phyloP scores from a whole-genome alignment of 2,888 invertebrate genomes.

The Stenchaetothrips biformis region DNA sequence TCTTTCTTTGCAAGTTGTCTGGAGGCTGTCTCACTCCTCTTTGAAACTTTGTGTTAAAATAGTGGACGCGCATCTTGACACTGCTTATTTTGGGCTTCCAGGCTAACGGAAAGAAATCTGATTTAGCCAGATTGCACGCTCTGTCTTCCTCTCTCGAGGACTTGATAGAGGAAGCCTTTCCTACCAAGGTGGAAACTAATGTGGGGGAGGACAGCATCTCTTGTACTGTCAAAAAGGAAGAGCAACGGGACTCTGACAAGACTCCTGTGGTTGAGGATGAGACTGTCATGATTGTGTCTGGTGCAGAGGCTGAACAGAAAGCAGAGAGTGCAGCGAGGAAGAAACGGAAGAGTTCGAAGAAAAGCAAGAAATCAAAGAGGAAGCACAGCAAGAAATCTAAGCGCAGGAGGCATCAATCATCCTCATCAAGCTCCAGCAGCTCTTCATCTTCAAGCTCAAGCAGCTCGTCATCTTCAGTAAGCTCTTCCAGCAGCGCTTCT shows the following conservation, averaged over 20 bases:
- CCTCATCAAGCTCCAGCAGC: background rate
- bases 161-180: background rate
- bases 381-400: background rate
- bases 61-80: background rate
- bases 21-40: too few species aligned
- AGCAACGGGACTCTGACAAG: too few species aligned
- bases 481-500: background rate
- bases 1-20: background rate
- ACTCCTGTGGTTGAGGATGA: too few species aligned
- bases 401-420: background rate
- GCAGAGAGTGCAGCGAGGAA: background rate
- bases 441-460: background rate
- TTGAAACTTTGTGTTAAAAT: too few species aligned
- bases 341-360: background rate
- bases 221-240: too few species aligned
- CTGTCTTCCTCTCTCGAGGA: background rate
- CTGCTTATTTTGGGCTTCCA: background rate
- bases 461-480: background rate
- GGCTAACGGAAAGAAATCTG: background rate
- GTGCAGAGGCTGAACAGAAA: background rate
- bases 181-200: too few species aligned
- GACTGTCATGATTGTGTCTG: too few species aligned
- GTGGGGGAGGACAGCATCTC: too few species aligned
- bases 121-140: background rate
- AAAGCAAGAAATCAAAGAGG: background rate